These are phyloP conservation scores for Drosophila gunungcola DNA, from an alignment of 1,140 invertebrate species.

Conservation along the genomic window DNA sequence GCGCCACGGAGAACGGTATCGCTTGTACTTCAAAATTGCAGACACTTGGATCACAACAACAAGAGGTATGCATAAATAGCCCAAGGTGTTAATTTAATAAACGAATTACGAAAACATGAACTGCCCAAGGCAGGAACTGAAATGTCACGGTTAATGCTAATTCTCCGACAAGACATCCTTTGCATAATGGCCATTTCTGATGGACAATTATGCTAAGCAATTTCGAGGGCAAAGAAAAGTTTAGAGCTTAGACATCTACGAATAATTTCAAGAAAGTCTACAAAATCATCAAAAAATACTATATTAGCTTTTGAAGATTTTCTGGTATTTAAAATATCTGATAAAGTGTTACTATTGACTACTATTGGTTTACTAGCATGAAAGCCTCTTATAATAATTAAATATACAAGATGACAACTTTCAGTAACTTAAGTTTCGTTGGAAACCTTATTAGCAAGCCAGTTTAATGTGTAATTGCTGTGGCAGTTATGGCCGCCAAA, in stretches of 20 bases:
- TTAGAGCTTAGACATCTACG: too few relatives aligned
- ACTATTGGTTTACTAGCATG: too few relatives aligned
- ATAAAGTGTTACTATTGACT: too few relatives aligned
- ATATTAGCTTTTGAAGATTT: too few relatives aligned
- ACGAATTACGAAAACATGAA: conserved; percentile 73
- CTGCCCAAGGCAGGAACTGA: conserved; percentile 2
- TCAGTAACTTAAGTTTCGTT: background rate
- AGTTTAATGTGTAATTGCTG: background rate
- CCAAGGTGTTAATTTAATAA: conserved; percentile 77
- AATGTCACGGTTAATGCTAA: conserved; percentile 40
- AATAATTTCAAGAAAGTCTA: too few relatives aligned
- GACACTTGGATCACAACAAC: conserved; percentile 21
- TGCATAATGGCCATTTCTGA: conserved; percentile 46
- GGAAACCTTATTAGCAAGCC: background rate
- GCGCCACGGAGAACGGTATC: conserved; percentile 1
- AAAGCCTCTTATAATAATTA: background rate
- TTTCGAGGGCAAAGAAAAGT: background rate
- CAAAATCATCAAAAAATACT: too few relatives aligned
- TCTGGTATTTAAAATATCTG: too few relatives aligned
- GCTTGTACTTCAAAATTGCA: conserved; percentile 52
- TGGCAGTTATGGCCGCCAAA: background rate
- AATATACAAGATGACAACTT: background rate
- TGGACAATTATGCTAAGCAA: conserved; percentile 45
- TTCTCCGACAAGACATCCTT: conserved; percentile 35
- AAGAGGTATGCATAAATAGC: conserved; percentile 67